A percentile compares a stretch with the other conserved stretches of the same genome.
Conservation (phyloP, 2,797 vertebrate species). For the Brachyalestes nurse region DNA sequence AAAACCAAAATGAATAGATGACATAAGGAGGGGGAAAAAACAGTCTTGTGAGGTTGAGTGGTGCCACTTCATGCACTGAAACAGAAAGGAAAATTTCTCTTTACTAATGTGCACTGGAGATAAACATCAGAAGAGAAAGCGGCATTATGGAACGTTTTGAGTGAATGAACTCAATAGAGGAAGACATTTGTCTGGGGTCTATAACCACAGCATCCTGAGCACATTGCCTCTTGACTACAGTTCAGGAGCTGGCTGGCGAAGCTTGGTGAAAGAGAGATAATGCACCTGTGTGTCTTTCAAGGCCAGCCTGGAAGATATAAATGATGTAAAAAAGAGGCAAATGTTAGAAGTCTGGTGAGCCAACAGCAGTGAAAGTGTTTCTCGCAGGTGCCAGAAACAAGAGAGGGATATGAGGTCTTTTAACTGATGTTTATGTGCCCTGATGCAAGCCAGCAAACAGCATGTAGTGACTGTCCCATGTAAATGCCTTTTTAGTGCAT, state of each 20-base stretch:
- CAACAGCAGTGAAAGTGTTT: constrained; percentile 4
- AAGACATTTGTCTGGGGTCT: constrained; percentile 73
- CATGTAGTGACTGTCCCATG: too few species aligned
- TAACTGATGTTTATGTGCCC: neutral
- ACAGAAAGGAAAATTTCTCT: neutral
- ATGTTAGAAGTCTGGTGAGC: neutral
- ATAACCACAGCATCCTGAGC: constrained; percentile 79
- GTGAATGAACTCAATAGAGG: constrained; percentile 68
- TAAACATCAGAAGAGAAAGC: constrained; percentile 31
- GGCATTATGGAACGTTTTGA: constrained; percentile 43
- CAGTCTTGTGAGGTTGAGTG: neutral
- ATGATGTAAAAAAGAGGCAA: constrained; percentile 34
- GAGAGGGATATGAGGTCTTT: neutral
- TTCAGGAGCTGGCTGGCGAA: constrained; percentile 18
- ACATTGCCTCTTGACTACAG: constrained; percentile 57
- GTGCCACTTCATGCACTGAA: neutral
- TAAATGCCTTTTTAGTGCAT: too few species aligned
- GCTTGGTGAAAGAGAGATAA: constrained; percentile 57
- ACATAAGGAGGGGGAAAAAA: neutral
- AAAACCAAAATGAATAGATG: neutral
- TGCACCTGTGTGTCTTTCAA: constrained; percentile 38
- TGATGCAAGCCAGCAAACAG: neutral
- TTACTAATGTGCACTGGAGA: constrained; percentile 17
- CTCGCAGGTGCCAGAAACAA: neutral
- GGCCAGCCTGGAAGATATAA: constrained; percentile 33